Percentiles rank a stretch among this genome's conserved stretches.
Conservation (phyloP, 2,888 invertebrate genomes). For the Loripinus fragilis region DNA sequence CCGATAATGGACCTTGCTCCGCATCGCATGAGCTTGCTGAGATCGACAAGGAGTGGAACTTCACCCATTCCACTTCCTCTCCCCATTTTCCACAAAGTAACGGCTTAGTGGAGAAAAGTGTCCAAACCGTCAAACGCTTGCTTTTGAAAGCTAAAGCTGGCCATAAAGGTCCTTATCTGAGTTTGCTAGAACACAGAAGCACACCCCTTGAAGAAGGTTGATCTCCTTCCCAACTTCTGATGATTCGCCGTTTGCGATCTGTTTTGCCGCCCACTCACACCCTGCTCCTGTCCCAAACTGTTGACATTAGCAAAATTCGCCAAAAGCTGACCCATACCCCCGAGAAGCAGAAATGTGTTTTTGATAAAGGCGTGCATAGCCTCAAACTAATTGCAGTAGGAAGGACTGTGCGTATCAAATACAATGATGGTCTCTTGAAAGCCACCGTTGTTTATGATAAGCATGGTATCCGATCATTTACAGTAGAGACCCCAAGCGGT, state of each 20-base stretch:
- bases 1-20: slow-evolving; percentile 59
- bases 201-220: slow-evolving; percentile 31
- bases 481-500: no score
- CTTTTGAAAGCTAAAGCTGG: slow-evolving; percentile 36
- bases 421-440: no score
- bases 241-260: slow-evolving; percentile 38
- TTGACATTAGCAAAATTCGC: no score
- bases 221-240: slow-evolving; percentile 23
- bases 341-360: no score
- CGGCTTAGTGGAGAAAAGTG: slow-evolving; percentile 58
- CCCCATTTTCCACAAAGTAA: slow-evolving; percentile 57
- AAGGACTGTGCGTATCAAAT: no score
- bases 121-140: slow-evolving; percentile 56
- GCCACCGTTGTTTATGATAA: no score
- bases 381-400: no score
- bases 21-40: slow-evolving; percentile 42
- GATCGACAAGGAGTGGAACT: slow-evolving; percentile 48
- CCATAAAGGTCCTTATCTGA: not conserved
- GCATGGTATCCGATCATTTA: no score
- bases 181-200: not conserved
- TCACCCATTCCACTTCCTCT: slow-evolving; percentile 51
- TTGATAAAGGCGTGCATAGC: no score
- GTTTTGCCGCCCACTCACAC: slow-evolving; percentile 28
- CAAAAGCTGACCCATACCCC: no score
- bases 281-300: slow-evolving; percentile 20